Percentiles rank a stretch among this genome's conserved stretches.
Conservation (phyloP, 2,888 invertebrate genomes). For the Drosophila paucipuncta region DNA sequence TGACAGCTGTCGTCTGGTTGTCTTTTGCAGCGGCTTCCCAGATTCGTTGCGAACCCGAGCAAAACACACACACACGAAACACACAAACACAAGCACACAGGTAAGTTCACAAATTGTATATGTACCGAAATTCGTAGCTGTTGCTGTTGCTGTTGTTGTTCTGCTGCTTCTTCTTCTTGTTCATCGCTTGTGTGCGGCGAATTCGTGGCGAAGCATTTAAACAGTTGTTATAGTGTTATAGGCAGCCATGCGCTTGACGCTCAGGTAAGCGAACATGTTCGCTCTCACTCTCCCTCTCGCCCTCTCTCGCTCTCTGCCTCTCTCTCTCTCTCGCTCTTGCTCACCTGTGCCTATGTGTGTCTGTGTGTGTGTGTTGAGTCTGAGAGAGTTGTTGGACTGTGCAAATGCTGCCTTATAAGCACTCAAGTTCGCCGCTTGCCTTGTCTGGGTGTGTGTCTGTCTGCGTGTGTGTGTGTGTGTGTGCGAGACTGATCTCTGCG, state of each 20-base stretch:
- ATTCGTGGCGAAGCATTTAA: constrained; percentile 55
- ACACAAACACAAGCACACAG: constrained; percentile 21
- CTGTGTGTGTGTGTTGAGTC: constrained; percentile 13
- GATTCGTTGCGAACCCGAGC: constrained; percentile 49
- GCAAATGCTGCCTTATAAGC: constrained; percentile 75
- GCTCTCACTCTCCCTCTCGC: constrained; percentile 16
- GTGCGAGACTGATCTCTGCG: constrained; percentile 66
- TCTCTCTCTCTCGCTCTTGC: constrained; percentile 13
- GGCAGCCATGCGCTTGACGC: constrained; percentile 30
- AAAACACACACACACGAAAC: constrained; percentile 1
- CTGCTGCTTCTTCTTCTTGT: constrained; percentile 11
- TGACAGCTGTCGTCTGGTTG: constrained; percentile 32
- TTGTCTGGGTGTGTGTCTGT: constrained; percentile 11
- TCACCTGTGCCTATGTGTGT: constrained; percentile 34
- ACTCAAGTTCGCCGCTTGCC: constrained; percentile 65
- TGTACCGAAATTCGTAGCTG: constrained; percentile 57
- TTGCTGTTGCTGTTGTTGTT: constrained; percentile 40
- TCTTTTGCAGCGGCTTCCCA: constrained; percentile 43
- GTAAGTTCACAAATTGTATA: constrained; percentile 42
- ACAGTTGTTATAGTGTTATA: constrained; percentile 36
- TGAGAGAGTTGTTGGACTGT: constrained; percentile 44
- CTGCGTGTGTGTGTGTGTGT: not conserved
- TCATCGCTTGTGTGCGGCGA: constrained; percentile 53
- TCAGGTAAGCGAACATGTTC: constrained; percentile 58
- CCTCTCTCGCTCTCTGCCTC: not conserved